Evolutionary conservation across 2,888 invertebrate genomes (phyloP), one percentile per base, ranked within the genome.

Genomic region (Petrophora chlorosata): DNA sequence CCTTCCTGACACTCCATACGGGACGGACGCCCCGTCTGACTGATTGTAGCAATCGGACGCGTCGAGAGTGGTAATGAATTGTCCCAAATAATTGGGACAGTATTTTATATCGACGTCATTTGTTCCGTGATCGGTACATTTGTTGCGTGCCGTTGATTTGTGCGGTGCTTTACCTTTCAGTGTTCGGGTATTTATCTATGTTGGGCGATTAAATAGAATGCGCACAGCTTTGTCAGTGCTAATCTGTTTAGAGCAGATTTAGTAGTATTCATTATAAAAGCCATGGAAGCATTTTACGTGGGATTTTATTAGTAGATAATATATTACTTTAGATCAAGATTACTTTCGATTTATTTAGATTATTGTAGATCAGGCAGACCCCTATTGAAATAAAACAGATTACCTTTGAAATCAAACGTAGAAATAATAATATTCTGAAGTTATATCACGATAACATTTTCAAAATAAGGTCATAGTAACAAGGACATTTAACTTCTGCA

Each of bases 11-110:
- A 86, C 86, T 85, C 42, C 35, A 77, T 80, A 79, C 83, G 80
- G 82, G 53, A 59, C 53, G 49, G 58, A 59, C 47, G 48, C 35
- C 30, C 36, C 26, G 15, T 12, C 40, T 59, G 59, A 59, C 49
- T 50, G 43, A 51, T 51, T 38, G 45, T 36, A n/a, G 32, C 45
- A 41, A 45, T 45, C 22, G 41, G 47, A 35, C 30, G 81, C 82
- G 77, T 76, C 79, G 82, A 82, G 81, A 79, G 77, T 73, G 80
- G 84, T 89, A 90, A 90, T 90, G 89, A 90, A 90, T 90, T 87
- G 87, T 88, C 84, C 87, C 82, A 86, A 88, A 87, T 90, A 89
- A 90, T 90, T 87, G 85, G 85, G 84, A 84, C 82, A 81, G 82
- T 86, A 85, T 87, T 88, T 89, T 88, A 90, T 89, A 87, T 88